Evolutionary conservation across 2,113 vertebrate species (phyloP), one percentile per base, ranked within the genome.

Genomic region (Cathartes aura): DNA sequence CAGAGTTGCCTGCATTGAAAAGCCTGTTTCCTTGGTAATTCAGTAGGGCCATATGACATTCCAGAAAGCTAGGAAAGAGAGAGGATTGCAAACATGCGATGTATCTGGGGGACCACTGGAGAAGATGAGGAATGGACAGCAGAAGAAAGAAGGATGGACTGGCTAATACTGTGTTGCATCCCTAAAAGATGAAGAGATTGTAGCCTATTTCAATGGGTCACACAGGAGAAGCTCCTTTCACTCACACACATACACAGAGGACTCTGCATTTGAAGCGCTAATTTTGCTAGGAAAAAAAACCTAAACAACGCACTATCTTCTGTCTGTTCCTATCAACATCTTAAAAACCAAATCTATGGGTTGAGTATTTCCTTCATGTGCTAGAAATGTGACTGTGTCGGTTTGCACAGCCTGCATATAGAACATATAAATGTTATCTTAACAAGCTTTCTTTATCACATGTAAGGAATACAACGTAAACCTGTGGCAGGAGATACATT

Each of bases 31-130:
- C 15, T 22, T 67, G 34, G 19, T 63, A 36, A 18, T 70, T 53
- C 17, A 22, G 8, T 32, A 36, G 17, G 14, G 11, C 4, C 16
- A 21, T 21, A 11, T 7, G 40, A 47, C 15, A 52, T 43, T 73
- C 36, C 43, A 81, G 27, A 78, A 70, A 68, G 8, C 15, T 40
- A 63, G 60, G 23, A 47, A 82, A 81, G 27, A 80, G 17, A 43
- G 86, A 76, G 22, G 23, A 48, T 40, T 86, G 43, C 17, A 80
- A 72, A 67, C 5, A 15, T 50, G 8, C 2, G 0, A 7, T 34
- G 21, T 1, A 0, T 67, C 62, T 89, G 22, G 3, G n/a, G 5
- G 11, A 71, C 2, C 6, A 29, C 0, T 29, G 18, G 16, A 67
- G 20, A 67, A 45, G 15, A 50, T 5, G 2, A 67, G 43, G 11